Evolutionary conservation across 2,888 invertebrate species (phyloP).

Genomic region (Blastobasis lacticolella): DNA sequence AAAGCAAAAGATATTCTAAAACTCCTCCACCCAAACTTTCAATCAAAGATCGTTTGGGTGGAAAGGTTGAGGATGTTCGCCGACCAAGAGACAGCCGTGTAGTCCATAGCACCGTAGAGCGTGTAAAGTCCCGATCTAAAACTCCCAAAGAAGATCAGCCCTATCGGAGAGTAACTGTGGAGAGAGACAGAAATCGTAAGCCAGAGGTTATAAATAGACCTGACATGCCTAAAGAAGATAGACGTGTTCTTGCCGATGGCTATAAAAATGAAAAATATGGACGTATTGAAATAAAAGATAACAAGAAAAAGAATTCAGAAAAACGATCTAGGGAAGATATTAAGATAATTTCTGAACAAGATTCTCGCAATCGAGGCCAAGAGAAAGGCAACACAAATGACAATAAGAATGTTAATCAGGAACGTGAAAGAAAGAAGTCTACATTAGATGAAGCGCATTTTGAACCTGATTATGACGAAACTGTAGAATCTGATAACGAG

Average conservation of each 20-base stretch:
- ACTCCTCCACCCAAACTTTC: slow-evolving; percentile 79
- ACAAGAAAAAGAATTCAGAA: slow-evolving; percentile 33
- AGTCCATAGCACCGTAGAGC: slow-evolving; percentile 70
- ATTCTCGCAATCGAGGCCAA: slow-evolving; percentile 14
- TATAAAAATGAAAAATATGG: slow-evolving; percentile 30
- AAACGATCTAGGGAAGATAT: slow-evolving; percentile 41
- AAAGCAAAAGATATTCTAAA: slow-evolving; percentile 55
- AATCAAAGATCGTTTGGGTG: slow-evolving; percentile 86
- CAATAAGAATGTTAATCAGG: slow-evolving; percentile 23
- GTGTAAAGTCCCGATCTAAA: slow-evolving; percentile 69
- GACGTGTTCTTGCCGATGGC: slow-evolving; percentile 34
- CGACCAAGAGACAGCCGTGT: slow-evolving; percentile 68
- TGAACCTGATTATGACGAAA: slow-evolving; percentile 83
- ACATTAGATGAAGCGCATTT: slow-evolving; percentile 82
- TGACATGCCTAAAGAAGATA: slow-evolving; percentile 39
- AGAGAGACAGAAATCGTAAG: slow-evolving; percentile 57
- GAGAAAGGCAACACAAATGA: slow-evolving; percentile 32
- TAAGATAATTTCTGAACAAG: slow-evolving; percentile 20
- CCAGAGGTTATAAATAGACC: slow-evolving; percentile 33
- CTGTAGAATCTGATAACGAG: slow-evolving; percentile 76
- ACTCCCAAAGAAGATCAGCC: slow-evolving; percentile 64
- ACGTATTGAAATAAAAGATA: slow-evolving; percentile 33
- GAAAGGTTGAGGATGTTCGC: slow-evolving; percentile 79
- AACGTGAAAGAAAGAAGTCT: slow-evolving; percentile 77
- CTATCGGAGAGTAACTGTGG: slow-evolving; percentile 67